Percentiles rank a stretch among this genome's conserved stretches.
These are phyloP conservation scores for Oxyteleia sp. DNA, from an alignment of 2,888 invertebrate genomes.

Conservation along the genomic window DNA sequence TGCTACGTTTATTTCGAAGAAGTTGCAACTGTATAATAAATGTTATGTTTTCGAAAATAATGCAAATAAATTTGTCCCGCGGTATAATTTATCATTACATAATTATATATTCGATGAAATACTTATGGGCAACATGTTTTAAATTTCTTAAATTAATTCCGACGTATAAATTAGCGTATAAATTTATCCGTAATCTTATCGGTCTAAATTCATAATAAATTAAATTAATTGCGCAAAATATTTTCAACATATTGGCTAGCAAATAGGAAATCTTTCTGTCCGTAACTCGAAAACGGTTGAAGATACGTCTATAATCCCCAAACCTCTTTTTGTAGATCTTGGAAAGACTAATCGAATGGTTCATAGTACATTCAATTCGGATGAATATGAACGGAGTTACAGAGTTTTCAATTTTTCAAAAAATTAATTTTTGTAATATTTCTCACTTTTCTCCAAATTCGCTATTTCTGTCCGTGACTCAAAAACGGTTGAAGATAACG, in stretches of 20 bases:
- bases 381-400: too few species aligned
- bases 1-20: neutral
- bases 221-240: neutral
- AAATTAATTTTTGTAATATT: too few species aligned
- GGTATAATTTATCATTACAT: too few species aligned
- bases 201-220: neutral
- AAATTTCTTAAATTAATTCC: neutral
- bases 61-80: neutral
- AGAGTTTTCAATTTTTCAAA: too few species aligned
- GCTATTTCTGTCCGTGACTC: too few species aligned
- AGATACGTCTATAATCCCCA: too few species aligned
- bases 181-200: neutral
- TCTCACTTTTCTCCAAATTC: too few species aligned
- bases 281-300: too few species aligned
- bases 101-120: neutral
- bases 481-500: slow-evolving; percentile 57
- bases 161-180: neutral
- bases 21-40: neutral
- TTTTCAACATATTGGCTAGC: neutral
- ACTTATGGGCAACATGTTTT: neutral
- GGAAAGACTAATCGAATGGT: too few species aligned
- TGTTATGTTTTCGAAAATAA: neutral
- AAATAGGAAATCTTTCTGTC: slow-evolving; percentile 5
- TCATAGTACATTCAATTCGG: too few species aligned
- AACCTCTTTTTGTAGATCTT: too few species aligned